Percentiles rank a stretch among this genome's conserved stretches.
These are phyloP conservation scores for Rhincodon typus DNA, from an alignment of 2,797 vertebrate species.

Conservation along the genomic window DNA sequence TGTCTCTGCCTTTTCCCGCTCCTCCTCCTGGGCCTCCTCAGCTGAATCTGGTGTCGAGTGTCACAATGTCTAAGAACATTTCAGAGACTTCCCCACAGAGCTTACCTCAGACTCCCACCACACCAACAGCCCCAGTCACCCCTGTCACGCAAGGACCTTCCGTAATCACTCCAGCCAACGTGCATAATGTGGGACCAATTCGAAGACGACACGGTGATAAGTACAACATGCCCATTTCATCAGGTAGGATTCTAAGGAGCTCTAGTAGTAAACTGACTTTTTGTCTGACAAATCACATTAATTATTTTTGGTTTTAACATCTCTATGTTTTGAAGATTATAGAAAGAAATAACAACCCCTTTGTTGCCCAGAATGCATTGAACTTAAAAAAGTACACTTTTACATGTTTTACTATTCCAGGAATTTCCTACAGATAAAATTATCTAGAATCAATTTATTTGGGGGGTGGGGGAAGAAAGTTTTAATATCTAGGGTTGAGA, in stretches of 20 bases:
- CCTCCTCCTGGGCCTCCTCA: conserved; percentile 58
- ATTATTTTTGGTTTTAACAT: background rate
- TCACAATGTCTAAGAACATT: conserved; percentile 98
- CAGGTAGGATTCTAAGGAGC: conserved; percentile 67
- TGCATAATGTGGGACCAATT: conserved; percentile 96
- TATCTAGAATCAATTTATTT: conserved; percentile 19
- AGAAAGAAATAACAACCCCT: background rate
- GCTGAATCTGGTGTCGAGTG: conserved; percentile 97
- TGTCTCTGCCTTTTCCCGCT: conserved; percentile 47
- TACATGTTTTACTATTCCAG: background rate
- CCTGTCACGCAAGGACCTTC: conserved; percentile 96
- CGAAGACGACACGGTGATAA: conserved; percentile 97
- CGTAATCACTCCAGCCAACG: conserved; percentile 88
- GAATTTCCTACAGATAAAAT: background rate
- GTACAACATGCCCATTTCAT: conserved; percentile 95
- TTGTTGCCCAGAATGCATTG: conserved; percentile 2
- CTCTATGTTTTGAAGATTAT: conserved; percentile 21
- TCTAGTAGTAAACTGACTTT: conserved; percentile 7
- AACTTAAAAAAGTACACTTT: conserved; percentile 3
- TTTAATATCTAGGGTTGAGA: background rate
- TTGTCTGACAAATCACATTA: conserved; percentile 27
- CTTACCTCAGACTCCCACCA: conserved; percentile 98
- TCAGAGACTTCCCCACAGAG: conserved; percentile 92
- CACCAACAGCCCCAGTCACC: conserved; percentile 91
- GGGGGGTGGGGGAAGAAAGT: background rate